phyloP scores from a whole-genome alignment of 2,888 invertebrate species.

The Minunthozetes semirufus region DNA sequence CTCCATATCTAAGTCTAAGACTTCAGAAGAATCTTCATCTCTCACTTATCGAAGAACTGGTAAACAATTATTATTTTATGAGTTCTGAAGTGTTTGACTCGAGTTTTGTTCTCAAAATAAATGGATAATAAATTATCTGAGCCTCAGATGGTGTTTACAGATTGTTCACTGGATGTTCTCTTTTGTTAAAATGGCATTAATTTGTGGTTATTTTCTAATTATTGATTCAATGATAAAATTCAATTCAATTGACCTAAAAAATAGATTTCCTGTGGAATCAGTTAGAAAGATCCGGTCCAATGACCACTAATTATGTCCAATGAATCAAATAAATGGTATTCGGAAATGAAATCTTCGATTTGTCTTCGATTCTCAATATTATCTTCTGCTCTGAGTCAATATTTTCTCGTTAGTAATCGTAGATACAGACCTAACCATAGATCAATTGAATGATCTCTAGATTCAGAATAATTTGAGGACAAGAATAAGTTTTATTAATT shows the following conservation, averaged over 20 bases:
- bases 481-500: no score
- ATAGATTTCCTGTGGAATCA: constrained; percentile 8
- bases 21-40: neutral
- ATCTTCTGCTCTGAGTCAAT: no score
- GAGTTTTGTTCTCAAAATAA: no score
- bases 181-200: neutral
- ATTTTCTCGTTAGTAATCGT: no score
- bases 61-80: neutral
- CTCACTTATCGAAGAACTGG: neutral
- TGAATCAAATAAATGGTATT: constrained; percentile 2
- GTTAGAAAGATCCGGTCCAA: neutral
- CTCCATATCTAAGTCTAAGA: neutral
- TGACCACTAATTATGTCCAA: constrained; percentile 29
- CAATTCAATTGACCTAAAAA: constrained; percentile 14
- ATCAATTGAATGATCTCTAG: no score
- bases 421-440: no score
- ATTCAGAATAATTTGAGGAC: no score
- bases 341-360: neutral
- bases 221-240: neutral
- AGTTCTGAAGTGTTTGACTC: neutral
- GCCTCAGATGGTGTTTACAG: no score
- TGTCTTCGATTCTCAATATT: neutral
- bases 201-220: neutral
- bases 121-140: no score
- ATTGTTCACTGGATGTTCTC: neutral